Evolutionary conservation across 2,113 vertebrate species (phyloP).

Genomic region (Centrocercus urophasianus): DNA sequence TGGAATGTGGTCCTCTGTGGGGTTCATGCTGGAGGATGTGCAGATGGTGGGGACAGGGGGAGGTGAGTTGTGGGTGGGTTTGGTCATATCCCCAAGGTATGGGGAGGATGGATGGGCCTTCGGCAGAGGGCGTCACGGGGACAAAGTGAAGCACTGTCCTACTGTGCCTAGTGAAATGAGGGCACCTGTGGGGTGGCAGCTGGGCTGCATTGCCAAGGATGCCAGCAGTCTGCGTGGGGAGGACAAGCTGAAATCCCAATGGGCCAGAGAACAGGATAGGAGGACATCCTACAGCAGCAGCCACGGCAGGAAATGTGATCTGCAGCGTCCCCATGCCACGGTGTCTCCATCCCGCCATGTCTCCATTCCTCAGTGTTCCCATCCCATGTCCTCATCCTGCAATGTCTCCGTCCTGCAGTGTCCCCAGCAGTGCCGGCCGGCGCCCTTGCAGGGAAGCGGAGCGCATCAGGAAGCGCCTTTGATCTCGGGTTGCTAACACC

Average conservation of each 20-base stretch:
- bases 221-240: accelerated
- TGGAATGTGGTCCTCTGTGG: accelerated
- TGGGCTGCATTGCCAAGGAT: neutral
- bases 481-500: neutral
- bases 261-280: neutral
- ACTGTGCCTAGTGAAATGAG: accelerated
- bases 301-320: accelerated
- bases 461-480: conserved; percentile 54
- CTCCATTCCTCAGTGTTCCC: too few species aligned
- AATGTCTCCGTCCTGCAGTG: too few species aligned
- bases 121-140: neutral
- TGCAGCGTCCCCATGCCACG: too few species aligned
- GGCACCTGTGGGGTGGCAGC: accelerated
- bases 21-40: neutral
- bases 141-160: accelerated
- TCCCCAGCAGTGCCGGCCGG: neutral
- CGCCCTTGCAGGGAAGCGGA: neutral
- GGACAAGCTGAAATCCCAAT: accelerated
- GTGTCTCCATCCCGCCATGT: too few species aligned
- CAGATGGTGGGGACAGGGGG: neutral
- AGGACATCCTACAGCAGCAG: neutral
- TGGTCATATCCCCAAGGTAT: accelerated
- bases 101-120: neutral
- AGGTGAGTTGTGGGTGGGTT: neutral
- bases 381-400: too few species aligned